A percentile compares a stretch with the other conserved stretches of the same genome.
Conservation (phyloP, 1,140 invertebrate species). For the Trachymyrmex septentrionalis region DNA sequence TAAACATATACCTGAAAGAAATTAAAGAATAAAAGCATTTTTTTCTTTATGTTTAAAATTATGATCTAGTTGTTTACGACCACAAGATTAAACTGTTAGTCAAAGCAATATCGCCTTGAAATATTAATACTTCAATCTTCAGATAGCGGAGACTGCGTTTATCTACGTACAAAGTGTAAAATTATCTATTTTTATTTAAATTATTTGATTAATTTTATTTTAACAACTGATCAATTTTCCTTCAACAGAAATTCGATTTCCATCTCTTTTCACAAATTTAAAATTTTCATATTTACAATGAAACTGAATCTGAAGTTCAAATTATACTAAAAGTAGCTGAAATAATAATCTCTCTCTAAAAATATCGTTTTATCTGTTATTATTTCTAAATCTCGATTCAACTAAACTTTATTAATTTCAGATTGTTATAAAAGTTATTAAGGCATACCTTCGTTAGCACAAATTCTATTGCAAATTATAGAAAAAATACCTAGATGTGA, state of each 20-base stretch:
- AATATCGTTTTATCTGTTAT: background rate
- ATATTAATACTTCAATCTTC: slow-evolving; percentile 29
- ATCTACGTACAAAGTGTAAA: slow-evolving; percentile 1
- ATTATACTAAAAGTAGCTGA: background rate
- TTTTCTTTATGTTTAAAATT: background rate
- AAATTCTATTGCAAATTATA: background rate
- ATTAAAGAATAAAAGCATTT: background rate
- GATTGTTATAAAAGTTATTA: background rate
- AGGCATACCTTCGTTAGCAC: background rate
- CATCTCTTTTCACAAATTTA: background rate
- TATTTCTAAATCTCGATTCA: background rate
- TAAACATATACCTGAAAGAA: background rate
- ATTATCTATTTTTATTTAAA: background rate
- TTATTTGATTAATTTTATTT: background rate
- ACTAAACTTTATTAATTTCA: background rate
- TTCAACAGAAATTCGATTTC: background rate
- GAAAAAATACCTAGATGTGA: background rate
- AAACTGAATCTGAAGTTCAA: background rate
- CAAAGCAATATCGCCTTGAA: slow-evolving; percentile 1
- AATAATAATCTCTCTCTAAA: background rate
- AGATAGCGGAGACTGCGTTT: background rate
- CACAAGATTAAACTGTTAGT: slow-evolving; percentile 2
- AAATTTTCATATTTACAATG: background rate
- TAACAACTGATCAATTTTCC: background rate
- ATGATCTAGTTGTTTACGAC: background rate